Conservation (phyloP, 2,888 invertebrate species). For the Anthrax anthrax region DNA sequence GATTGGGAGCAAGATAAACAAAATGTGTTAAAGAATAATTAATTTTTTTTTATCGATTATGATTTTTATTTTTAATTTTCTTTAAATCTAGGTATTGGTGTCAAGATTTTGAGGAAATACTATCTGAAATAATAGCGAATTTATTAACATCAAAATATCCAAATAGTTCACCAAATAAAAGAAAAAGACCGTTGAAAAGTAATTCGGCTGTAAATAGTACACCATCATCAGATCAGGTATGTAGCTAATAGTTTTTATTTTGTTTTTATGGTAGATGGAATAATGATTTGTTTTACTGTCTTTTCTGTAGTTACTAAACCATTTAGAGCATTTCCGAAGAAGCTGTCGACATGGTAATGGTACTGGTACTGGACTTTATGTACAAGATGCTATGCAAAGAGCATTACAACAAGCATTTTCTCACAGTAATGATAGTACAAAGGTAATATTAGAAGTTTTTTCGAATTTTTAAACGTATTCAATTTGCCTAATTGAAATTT, state of each 20-base stretch:
- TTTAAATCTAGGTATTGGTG: slow-evolving; percentile 58
- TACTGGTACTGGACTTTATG: slow-evolving; percentile 64
- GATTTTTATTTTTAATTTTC: neutral
- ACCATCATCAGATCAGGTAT: slow-evolving; percentile 63
- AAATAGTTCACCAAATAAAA: slow-evolving; percentile 77
- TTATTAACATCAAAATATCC: slow-evolving; percentile 71
- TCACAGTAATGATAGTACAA: slow-evolving; percentile 74
- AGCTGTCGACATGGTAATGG: slow-evolving; percentile 41
- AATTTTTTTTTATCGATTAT: neutral
- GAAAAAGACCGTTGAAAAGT: slow-evolving; percentile 69
- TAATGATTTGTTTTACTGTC: neutral
- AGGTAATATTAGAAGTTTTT: slow-evolving; percentile 34
- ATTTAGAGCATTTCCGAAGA: slow-evolving; percentile 78
- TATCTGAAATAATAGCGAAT: slow-evolving; percentile 65
- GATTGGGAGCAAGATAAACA: neutral
- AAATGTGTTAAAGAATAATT: neutral
- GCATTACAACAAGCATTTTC: slow-evolving; percentile 79
- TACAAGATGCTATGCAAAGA: slow-evolving; percentile 80
- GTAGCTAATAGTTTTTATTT: no score
- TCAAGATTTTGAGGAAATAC: slow-evolving; percentile 78
- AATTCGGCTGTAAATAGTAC: slow-evolving; percentile 53
- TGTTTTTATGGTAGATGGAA: neutral
- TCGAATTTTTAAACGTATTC: neutral
- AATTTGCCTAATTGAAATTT: slow-evolving; percentile 20
- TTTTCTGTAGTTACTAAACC: slow-evolving; percentile 57